Base-by-base conservation (phyloP, 1,140 invertebrate genomes). In the Reticulitermes speratus region DNA sequence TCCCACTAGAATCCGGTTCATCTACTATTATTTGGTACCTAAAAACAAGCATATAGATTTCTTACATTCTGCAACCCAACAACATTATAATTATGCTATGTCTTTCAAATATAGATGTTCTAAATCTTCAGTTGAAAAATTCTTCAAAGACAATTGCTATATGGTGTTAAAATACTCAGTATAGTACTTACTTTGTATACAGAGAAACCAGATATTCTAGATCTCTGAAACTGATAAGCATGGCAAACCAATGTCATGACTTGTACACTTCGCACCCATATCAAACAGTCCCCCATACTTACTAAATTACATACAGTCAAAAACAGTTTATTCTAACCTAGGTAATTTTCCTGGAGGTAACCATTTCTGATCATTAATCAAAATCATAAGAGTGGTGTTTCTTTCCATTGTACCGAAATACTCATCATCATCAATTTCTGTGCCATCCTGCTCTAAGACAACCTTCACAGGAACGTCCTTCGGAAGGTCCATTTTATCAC, bases 391-490 rank as follows among this genome's bases (percentile, higher is more conserved):
- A 89, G 93, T 95, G 14, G 96, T 96, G 88, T 97, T 96, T 87
- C 94, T 94, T 89, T 97, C 96, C 84, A 97, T 91, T 1, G 96
- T 97, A 59, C 94, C 95, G 90, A 97, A 97, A 90, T 97, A 97
- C 89, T 97, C 96, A 90, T 97, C 96, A 89, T 97, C 96, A 88
- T 97, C 96, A 59, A 97, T 95, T 92, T 97, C 96, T 2, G 96
- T 97, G 89, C 93, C 96, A 91, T 97, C 96, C 86, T 93, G 94
- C 89, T 97, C 96, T 87, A 97, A 91, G 52, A 97, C 95, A 75
- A 96, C 94, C 84, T 95, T 96, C n/a, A 96, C 91, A 88, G 93
- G 91, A 86, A 93, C 93, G 52, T 89, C 90, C 87, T 90, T 88
- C 6, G 90, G 90, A 21, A 93, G 90, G 45, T 89, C 89, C 23